A percentile compares a stretch with the other conserved stretches of the same genome.
phyloP scores from a whole-genome alignment of 2,888 invertebrate species.

The Eupelmus urozonus region DNA sequence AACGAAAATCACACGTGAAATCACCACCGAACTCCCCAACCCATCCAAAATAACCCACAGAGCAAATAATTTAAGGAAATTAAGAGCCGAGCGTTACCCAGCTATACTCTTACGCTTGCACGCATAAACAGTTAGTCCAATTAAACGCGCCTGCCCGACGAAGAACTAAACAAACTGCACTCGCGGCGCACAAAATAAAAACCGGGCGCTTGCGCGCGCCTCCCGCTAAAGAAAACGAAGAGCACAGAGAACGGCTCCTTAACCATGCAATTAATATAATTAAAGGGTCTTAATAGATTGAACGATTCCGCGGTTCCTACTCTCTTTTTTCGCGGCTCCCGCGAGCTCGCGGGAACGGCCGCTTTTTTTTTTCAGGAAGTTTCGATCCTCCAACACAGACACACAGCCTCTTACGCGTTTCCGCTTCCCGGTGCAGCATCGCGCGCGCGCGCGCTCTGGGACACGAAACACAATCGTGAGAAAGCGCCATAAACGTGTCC shows the following conservation, averaged over 20 bases:
- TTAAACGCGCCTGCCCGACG: not conserved
- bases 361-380: slow-evolving; percentile 28
- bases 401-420: slow-evolving; percentile 3
- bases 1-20: too few relatives aligned
- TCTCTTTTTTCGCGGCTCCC: not conserved
- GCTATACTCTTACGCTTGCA: not conserved
- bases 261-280: slow-evolving; percentile 56
- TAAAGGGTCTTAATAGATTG: slow-evolving; percentile 38
- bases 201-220: not conserved
- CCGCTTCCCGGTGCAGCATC: slow-evolving; percentile 20
- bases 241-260: not conserved
- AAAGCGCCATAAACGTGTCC: slow-evolving; percentile 48
- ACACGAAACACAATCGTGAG: slow-evolving; percentile 36
- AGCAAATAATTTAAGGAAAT: too few relatives aligned
- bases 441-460: not conserved
- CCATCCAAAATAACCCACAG: too few relatives aligned
- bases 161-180: not conserved
- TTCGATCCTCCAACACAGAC: not conserved
- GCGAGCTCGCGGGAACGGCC: not conserved
- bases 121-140: slow-evolving; percentile 31
- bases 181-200: too few relatives aligned
- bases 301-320: not conserved
- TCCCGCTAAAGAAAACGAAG: not conserved
- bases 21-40: too few relatives aligned
- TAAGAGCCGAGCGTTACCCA: too few relatives aligned